A percentile compares a stretch with the other conserved stretches of the same genome.
phyloP scores from a whole-genome alignment of 1,140 invertebrate genomes.

The Harpegnathos saltator region DNA sequence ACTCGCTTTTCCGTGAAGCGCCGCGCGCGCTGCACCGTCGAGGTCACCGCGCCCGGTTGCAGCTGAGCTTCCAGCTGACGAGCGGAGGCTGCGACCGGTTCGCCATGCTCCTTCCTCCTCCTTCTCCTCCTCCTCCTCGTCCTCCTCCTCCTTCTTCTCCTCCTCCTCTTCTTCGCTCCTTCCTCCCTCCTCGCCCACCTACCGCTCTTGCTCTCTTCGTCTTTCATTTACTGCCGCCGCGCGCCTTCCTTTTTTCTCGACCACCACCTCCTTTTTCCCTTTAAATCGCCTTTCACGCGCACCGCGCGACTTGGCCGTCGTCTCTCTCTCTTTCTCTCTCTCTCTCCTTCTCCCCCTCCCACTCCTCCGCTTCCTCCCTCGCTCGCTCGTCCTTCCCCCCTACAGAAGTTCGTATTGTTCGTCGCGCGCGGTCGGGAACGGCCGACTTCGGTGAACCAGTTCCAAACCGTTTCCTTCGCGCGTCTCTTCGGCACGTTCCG shows the following conservation, averaged over 20 bases:
- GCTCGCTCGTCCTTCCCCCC: slow-evolving; percentile 54
- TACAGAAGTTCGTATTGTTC: slow-evolving; percentile 78
- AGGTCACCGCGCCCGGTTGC: slow-evolving; percentile 76
- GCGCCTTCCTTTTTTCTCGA: slow-evolving; percentile 61
- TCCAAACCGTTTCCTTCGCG: slow-evolving; percentile 69
- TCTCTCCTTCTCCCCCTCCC: slow-evolving; percentile 19
- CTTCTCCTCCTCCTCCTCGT: slow-evolving; percentile 62
- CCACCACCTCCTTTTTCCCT: slow-evolving; percentile 73
- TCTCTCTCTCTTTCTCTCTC: slow-evolving; percentile 26
- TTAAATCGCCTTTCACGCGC: slow-evolving; percentile 80
- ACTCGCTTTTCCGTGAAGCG: slow-evolving; percentile 73
- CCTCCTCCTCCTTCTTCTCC: slow-evolving; percentile 69
- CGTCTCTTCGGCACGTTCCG: slow-evolving; percentile 62
- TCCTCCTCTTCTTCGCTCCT: slow-evolving; percentile 62
- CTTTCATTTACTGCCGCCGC: background rate
- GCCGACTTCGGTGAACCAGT: slow-evolving; percentile 71
- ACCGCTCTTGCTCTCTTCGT: background rate
- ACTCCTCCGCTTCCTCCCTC: slow-evolving; percentile 41
- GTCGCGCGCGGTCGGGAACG: slow-evolving; percentile 62
- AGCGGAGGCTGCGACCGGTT: slow-evolving; percentile 79
- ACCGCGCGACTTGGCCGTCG: slow-evolving; percentile 60
- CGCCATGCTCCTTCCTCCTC: slow-evolving; percentile 74
- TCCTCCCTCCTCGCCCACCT: slow-evolving; percentile 58
- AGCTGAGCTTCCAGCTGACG: slow-evolving; percentile 81
- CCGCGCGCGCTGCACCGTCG: slow-evolving; percentile 56